A percentile compares a stretch with the other conserved stretches of the same genome.
Conservation (phyloP, 2,888 invertebrate genomes). For the Drosophila quinaria region DNA sequence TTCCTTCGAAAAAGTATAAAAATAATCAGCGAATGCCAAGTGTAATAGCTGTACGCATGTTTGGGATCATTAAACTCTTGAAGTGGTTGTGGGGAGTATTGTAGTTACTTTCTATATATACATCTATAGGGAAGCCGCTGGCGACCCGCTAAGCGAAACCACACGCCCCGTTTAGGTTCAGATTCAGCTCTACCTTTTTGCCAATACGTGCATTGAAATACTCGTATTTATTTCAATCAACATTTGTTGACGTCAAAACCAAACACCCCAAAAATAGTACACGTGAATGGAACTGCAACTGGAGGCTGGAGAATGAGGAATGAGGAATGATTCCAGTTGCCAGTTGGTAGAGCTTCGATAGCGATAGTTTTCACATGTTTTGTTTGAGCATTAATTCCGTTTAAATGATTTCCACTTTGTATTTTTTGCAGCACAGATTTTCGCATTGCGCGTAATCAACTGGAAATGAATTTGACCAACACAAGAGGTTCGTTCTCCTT, state of each 20-base stretch:
- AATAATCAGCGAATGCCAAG: not conserved
- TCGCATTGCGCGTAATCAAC: slow-evolving; percentile 74
- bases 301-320: not conserved
- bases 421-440: slow-evolving; percentile 52
- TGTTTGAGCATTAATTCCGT: slow-evolving; percentile 80
- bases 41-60: slow-evolving; percentile 7
- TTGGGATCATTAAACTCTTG: slow-evolving; percentile 46
- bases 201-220: slow-evolving; percentile 34
- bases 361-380: slow-evolving; percentile 78
- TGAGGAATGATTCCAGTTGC: slow-evolving; percentile 3
- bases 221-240: slow-evolving; percentile 33
- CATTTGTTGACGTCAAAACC: slow-evolving; percentile 52
- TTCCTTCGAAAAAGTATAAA: too few species aligned
- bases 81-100: not conserved
- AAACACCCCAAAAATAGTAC: slow-evolving; percentile 36
- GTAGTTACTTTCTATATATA: not conserved
- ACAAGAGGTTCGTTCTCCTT: slow-evolving; percentile 68
- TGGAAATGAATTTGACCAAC: slow-evolving; percentile 84
- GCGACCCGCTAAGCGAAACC: slow-evolving; percentile 42
- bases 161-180: slow-evolving; percentile 38
- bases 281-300: slow-evolving; percentile 10
- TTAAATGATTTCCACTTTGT: slow-evolving; percentile 76
- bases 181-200: slow-evolving; percentile 67
- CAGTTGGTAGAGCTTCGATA: slow-evolving; percentile 37
- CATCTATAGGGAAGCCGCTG: slow-evolving; percentile 7